phyloP scores from a whole-genome alignment of 2,113 vertebrate genomes.

The Pseudorasbora parva region DNA sequence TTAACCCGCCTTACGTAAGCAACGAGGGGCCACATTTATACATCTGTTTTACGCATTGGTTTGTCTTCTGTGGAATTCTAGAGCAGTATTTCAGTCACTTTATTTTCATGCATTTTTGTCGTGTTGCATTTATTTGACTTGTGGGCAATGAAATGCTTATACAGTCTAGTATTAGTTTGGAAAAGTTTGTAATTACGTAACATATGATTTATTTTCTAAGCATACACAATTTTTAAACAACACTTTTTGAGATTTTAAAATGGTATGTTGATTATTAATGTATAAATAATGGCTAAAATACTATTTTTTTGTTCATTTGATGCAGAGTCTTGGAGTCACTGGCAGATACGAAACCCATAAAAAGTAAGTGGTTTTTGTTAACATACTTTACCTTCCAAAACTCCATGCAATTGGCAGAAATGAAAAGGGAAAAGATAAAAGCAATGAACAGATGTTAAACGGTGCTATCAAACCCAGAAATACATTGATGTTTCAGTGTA shows the following conservation, averaged over 20 bases:
- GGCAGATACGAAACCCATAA: slow-evolving; percentile 72
- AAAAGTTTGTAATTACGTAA: background rate
- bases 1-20: slow-evolving; percentile 15
- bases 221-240: background rate
- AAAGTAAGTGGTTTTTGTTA: slow-evolving; percentile 71
- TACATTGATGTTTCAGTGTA: background rate
- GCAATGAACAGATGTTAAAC: slow-evolving; percentile 18
- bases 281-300: background rate
- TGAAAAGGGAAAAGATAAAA: background rate
- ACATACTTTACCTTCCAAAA: slow-evolving; percentile 19
- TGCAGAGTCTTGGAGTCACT: slow-evolving; percentile 68
- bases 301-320: slow-evolving; percentile 26
- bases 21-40: background rate
- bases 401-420: background rate
- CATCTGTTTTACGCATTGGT: background rate
- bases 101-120: slow-evolving; percentile 8
- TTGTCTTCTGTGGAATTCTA: slow-evolving; percentile 23
- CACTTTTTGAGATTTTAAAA: background rate
- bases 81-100: background rate
- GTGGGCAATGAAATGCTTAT: background rate
- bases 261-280: too few relatives aligned
- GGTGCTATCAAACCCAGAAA: background rate
- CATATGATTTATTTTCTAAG: background rate
- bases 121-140: background rate
- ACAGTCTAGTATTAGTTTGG: background rate